phyloP scores from a whole-genome alignment of 2,113 vertebrate genomes.

The Trichomycterus rosablanca region DNA sequence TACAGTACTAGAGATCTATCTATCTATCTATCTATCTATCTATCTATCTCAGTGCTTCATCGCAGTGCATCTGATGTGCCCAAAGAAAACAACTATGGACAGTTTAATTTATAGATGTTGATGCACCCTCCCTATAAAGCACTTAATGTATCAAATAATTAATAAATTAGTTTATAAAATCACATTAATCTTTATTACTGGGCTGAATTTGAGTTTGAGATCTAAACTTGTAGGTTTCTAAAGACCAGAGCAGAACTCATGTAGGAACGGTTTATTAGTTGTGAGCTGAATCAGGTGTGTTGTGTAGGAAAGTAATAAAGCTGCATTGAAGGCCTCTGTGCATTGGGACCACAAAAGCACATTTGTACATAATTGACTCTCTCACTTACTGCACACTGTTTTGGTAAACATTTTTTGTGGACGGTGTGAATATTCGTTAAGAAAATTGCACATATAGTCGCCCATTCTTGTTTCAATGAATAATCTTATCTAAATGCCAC shows the following conservation, averaged over 20 bases:
- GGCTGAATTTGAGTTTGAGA: too few relatives aligned
- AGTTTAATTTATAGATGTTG: too few relatives aligned
- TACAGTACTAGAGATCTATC: too few relatives aligned
- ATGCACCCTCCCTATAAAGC: too few relatives aligned
- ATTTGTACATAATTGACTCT: background rate
- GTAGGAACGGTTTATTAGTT: constrained; percentile 1
- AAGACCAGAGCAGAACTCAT: background rate
- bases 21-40: too few relatives aligned
- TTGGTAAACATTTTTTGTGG: constrained; percentile 1
- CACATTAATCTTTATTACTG: too few relatives aligned
- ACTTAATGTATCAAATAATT: too few relatives aligned
- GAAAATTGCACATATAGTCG: background rate
- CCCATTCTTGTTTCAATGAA: background rate
- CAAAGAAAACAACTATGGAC: too few relatives aligned
- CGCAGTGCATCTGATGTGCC: too few relatives aligned
- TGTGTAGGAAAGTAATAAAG: background rate
- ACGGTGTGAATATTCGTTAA: background rate
- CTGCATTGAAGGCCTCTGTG: constrained; percentile 10
- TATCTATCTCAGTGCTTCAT: too few relatives aligned
- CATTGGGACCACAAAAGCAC: constrained; percentile 1
- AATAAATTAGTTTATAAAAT: too few relatives aligned
- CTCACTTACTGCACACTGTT: background rate
- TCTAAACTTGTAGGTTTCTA: too few relatives aligned
- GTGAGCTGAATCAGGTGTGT: constrained; percentile 11
- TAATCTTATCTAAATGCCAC: background rate